These are phyloP conservation scores for Drosophila rufa DNA, from an alignment of 1,140 invertebrate genomes.

Conservation along the genomic window DNA sequence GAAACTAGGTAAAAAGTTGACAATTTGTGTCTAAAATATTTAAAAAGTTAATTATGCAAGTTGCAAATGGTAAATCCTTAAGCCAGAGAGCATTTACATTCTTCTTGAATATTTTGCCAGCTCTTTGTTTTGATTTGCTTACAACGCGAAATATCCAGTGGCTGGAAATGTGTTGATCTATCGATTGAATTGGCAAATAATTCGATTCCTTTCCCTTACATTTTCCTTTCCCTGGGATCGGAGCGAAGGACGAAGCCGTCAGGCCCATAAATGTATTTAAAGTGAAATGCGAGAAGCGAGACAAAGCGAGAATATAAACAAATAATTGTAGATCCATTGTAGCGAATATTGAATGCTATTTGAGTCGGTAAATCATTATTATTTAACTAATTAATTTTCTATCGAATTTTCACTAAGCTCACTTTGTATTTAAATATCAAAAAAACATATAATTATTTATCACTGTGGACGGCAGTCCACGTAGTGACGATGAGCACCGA, in stretches of 20 bases:
- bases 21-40: no score
- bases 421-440: no score
- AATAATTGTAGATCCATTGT: neutral
- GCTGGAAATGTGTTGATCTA: neutral
- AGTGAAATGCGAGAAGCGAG: conserved; percentile 1
- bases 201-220: conserved; percentile 12
- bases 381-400: no score
- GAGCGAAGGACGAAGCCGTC: neutral
- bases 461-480: no score
- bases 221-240: conserved; percentile 15
- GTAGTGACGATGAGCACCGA: no score
- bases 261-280: conserved; percentile 12
- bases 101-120: neutral
- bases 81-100: no score
- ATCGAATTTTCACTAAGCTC: no score
- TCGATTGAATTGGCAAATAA: conserved; percentile 12
- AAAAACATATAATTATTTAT: no score
- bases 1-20: no score
- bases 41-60: no score
- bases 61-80: no score
- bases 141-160: neutral
- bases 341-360: neutral
- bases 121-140: conserved; percentile 4
- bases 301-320: neutral
- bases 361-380: no score